phyloP scores from a whole-genome alignment of 2,797 vertebrate genomes.

The Peromyscus aztecus region DNA sequence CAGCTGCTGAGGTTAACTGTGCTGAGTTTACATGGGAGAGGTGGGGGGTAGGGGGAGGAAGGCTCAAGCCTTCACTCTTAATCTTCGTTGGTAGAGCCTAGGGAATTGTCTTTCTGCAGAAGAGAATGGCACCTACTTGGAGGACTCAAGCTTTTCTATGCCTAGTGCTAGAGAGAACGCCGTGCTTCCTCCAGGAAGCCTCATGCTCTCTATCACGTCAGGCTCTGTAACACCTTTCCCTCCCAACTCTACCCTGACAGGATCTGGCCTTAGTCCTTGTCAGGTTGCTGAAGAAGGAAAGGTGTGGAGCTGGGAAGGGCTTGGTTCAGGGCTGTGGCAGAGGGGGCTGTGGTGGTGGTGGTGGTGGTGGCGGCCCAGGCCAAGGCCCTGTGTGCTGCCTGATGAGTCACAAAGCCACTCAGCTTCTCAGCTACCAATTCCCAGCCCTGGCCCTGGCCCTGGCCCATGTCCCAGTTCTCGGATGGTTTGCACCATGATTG shows the following conservation, averaged over 20 bases:
- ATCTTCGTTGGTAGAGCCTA: background rate
- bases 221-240: too few relatives aligned
- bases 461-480: background rate
- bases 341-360: background rate
- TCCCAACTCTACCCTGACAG: background rate
- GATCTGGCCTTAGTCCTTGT: background rate
- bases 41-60: background rate
- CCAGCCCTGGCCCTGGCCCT: background rate
- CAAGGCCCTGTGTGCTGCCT: background rate
- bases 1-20: background rate
- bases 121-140: background rate
- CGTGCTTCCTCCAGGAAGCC: fast-evolving
- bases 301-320: background rate
- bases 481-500: slow-evolving; percentile 60
- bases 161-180: background rate
- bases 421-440: background rate
- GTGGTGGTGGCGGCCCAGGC: background rate
- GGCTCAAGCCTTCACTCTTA: background rate
- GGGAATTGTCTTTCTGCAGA: background rate
- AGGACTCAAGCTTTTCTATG: background rate
- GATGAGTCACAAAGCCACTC: background rate
- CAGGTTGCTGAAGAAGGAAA: background rate
- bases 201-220: background rate
- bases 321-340: background rate
- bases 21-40: background rate